phyloP scores from a whole-genome alignment of 2,113 vertebrate species.

The Thamnophis sirtalis region DNA sequence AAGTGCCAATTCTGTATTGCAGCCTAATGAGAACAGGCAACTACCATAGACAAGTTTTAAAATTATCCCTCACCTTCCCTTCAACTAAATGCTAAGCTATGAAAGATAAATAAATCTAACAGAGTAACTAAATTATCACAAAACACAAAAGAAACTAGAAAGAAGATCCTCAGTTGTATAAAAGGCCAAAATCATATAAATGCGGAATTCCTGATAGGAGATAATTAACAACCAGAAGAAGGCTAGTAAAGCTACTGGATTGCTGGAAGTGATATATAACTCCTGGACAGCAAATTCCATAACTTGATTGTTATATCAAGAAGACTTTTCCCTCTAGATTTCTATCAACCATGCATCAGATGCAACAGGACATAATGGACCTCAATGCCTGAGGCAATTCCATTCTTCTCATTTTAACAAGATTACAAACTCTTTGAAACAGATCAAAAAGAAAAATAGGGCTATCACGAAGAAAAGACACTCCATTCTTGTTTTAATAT shows the following conservation, averaged over 20 bases:
- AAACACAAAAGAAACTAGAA: not conserved
- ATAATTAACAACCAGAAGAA: not conserved
- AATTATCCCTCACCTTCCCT: not conserved
- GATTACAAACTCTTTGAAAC: not conserved
- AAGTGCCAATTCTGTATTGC: not conserved
- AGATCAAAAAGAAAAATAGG: not conserved
- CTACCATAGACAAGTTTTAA: not conserved
- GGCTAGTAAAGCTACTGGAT: not conserved
- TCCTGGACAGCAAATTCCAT: not conserved
- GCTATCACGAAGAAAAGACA: not conserved
- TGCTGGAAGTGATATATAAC: not conserved
- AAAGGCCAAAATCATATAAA: not conserved
- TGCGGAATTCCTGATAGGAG: not conserved
- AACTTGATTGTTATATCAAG: not conserved
- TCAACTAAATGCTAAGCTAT: not conserved
- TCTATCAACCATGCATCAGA: not conserved
- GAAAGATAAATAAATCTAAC: not conserved
- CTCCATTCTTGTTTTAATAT: not conserved
- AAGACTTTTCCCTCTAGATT: not conserved
- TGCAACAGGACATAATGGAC: not conserved
- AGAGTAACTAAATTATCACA: not conserved
- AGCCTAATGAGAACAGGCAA: not conserved
- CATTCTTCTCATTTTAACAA: not conserved
- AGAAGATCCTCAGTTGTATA: not conserved
- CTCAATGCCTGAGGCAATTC: not conserved